A percentile compares a stretch with the other conserved stretches of the same genome.
Evolutionary conservation across 30 jellyfish, hydroid and myxozoan genomes (phyloP).

Genomic region (Aurelia coerulea): DNA sequence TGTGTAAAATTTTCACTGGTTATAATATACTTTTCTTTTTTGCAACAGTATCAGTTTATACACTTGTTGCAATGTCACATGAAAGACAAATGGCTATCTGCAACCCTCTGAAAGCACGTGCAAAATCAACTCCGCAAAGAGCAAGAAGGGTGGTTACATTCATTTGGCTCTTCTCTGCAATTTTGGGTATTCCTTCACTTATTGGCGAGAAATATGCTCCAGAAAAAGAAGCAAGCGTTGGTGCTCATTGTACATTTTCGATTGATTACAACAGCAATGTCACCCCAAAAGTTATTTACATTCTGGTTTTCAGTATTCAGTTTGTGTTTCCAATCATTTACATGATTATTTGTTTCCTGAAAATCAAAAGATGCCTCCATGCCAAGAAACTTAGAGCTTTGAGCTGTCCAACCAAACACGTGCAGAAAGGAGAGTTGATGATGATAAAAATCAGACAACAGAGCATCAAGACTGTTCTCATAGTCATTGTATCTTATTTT

Average conservation of each 20-base stretch:
- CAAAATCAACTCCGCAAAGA: constrained; percentile 45
- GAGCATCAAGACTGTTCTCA: constrained; percentile 51
- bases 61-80: constrained; percentile 73
- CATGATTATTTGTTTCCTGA: constrained; percentile 60
- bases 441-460: constrained; percentile 47
- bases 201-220: constrained; percentile 69
- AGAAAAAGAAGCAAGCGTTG: constrained; percentile 69
- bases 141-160: constrained; percentile 33
- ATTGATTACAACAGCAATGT: constrained; percentile 48
- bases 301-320: constrained; percentile 55
- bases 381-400: constrained; percentile 54
- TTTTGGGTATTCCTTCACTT: constrained; percentile 60
- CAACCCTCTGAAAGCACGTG: constrained; percentile 66
- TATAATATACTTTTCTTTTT: constrained; percentile 77
- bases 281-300: constrained; percentile 58
- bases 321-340: constrained; percentile 60
- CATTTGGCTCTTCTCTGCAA: constrained; percentile 57
- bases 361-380: constrained; percentile 36
- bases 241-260: constrained; percentile 83
- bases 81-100: constrained; percentile 79
- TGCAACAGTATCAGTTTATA: constrained; percentile 84
- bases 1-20: constrained; percentile 76
- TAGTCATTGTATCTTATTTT: constrained; percentile 69
- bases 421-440: constrained; percentile 62
- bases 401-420: constrained; percentile 42